Conservation (phyloP, 2,888 invertebrate genomes). For the Stramonita haemastoma region DNA sequence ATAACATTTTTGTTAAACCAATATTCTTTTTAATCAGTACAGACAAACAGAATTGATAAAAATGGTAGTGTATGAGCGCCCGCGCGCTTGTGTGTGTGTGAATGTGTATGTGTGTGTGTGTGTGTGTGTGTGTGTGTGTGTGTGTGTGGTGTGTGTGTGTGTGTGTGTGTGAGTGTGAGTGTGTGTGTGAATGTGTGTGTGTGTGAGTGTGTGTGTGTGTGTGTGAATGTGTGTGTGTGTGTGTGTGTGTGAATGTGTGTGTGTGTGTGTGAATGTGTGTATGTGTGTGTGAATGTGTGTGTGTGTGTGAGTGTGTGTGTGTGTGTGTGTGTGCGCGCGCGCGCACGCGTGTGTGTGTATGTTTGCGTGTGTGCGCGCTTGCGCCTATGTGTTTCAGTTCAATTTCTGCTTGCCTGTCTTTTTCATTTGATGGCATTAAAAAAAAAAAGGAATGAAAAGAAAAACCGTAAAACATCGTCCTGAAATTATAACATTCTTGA, state of each 20-base stretch:
- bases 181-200: slow-evolving; percentile 7
- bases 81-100: too few species aligned
- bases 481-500: too few species aligned
- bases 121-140: neutral
- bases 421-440: too few species aligned
- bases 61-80: too few species aligned
- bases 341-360: neutral
- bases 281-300: neutral
- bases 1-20: too few species aligned
- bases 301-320: neutral
- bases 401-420: neutral
- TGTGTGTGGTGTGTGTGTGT: neutral
- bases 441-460: too few species aligned
- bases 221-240: neutral
- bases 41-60: too few species aligned
- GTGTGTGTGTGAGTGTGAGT: neutral
- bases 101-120: neutral
- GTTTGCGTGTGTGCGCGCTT: neutral
- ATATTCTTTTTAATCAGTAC: too few species aligned
- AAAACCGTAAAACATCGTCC: too few species aligned
- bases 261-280: neutral
- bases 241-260: neutral
- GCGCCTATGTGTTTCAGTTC: neutral
- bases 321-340: neutral
- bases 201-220: slow-evolving; percentile 1